These are phyloP conservation scores for Scaeva pyrastri DNA, from an alignment of 2,888 invertebrate genomes.

Conservation along the genomic window DNA sequence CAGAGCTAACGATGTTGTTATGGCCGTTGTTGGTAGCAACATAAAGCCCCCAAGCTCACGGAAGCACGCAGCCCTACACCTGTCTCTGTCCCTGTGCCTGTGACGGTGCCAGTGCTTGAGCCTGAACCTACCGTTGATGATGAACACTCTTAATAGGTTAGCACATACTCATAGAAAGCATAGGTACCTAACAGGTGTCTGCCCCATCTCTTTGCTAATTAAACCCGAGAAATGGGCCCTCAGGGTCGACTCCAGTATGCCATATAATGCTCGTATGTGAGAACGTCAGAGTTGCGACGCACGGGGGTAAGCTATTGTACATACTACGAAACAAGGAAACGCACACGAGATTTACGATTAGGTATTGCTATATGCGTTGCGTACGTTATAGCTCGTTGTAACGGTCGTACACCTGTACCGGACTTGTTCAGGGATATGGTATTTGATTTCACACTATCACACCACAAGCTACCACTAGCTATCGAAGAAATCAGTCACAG, in stretches of 20 bases:
- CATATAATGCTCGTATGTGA: constrained; percentile 1
- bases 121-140: constrained; percentile 58
- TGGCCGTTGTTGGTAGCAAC: constrained; percentile 35
- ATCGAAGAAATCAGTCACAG: too few relatives aligned
- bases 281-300: constrained; percentile 2
- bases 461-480: constrained; percentile 15
- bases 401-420: constrained; percentile 42
- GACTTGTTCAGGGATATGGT: constrained; percentile 53
- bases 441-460: constrained; percentile 67
- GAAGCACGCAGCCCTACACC: constrained; percentile 56
- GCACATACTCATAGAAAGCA: constrained; percentile 61
- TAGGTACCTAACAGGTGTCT: constrained; percentile 71
- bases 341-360: constrained; percentile 56
- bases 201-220: constrained; percentile 70
- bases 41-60: constrained; percentile 27
- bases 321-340: constrained; percentile 8
- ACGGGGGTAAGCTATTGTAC: background rate
- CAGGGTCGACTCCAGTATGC: constrained; percentile 50
- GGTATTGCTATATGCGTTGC: constrained; percentile 53
- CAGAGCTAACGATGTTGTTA: constrained; percentile 55
- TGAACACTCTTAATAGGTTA: constrained; percentile 59
- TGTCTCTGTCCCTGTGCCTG: constrained; percentile 7
- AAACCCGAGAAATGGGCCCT: constrained; percentile 70
- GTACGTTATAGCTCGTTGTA: too few relatives aligned
- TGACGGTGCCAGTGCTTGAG: too few relatives aligned